Base-by-base conservation (phyloP, 2,113 vertebrate species). In the Myiozetetes cayanensis region DNA sequence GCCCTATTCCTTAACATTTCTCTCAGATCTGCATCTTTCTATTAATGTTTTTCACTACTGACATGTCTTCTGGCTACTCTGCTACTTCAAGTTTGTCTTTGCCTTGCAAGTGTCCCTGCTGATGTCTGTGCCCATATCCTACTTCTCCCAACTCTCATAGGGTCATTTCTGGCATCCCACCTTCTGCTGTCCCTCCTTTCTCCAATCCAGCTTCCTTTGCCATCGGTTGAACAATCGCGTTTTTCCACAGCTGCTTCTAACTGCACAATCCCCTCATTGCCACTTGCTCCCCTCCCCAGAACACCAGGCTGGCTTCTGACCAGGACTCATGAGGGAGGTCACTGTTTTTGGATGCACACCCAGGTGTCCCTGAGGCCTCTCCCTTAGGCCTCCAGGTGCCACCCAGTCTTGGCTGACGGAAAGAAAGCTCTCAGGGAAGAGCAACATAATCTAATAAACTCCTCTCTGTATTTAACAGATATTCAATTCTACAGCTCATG, bases 201-300 rank as follows among this genome's bases (percentile, higher is more conserved):
- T 49, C 58, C 67, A 9, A 7, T 3, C 18, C 41, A 6, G 22
- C 35, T 31, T 39, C 85, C 47, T 37, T 25, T n/a, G 17, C 46
- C 13, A 12, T 6, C 0, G 0, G 9, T 49, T 2, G 0, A 37
- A 6, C 43, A 22, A 12, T 1, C 6, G 6, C 25, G 3, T 1
- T 31, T 66, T 41, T 23, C 84, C 7, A 0, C 1, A 9, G 55
- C 50, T 12, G 24, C 21, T 47, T 6, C 41, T 53, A 37, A 3
- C 31, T 3, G 21, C 30, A 14, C 20, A 0, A 3, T 31, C 19
- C 61, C 30, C 33, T 3, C 4, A 1, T 33, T 14, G 2, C 21
- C 37, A 5, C 14, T 12, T 8, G 4, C 22, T 17, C 9, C 2
- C 12, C 12, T 13, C 18, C 23, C 39, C 24, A 21, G 6, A 67